A percentile compares a stretch with the other conserved stretches of the same genome.
Evolutionary conservation across 2,797 vertebrate genomes (phyloP).

Genomic region (Triplophysa bombifrons): DNA sequence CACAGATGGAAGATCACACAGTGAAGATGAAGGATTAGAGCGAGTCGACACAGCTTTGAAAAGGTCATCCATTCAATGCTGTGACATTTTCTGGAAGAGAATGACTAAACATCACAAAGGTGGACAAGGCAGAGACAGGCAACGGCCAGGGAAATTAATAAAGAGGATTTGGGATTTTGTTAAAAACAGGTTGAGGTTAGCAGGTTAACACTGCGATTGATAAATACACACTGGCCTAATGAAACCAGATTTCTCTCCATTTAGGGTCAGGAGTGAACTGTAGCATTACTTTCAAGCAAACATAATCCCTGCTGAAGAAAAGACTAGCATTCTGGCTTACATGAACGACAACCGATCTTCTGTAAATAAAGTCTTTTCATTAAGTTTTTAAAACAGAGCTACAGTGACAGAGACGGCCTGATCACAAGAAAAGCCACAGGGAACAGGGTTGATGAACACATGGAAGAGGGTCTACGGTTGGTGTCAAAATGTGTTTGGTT

Average conservation of each 20-base stretch:
- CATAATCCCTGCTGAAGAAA: neutral
- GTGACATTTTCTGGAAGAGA: slow-evolving; percentile 36
- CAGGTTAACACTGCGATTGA: slow-evolving; percentile 19
- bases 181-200: neutral
- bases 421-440: too few relatives aligned
- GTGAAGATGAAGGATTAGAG: slow-evolving; percentile 48
- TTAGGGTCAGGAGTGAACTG: neutral
- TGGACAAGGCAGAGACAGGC: neutral
- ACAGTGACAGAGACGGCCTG: neutral
- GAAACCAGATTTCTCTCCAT: neutral
- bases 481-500: too few relatives aligned
- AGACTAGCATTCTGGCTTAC: neutral
- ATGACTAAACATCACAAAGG: slow-evolving; percentile 23
- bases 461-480: too few relatives aligned
- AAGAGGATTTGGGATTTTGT: neutral
- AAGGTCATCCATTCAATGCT: slow-evolving; percentile 49
- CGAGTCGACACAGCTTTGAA: slow-evolving; percentile 40
- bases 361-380: slow-evolving; percentile 30
- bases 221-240: neutral
- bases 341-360: neutral
- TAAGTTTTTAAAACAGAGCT: slow-evolving; percentile 14
- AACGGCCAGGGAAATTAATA: slow-evolving; percentile 7
- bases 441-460: too few relatives aligned
- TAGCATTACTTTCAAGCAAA: slow-evolving; percentile 1
- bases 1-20: slow-evolving; percentile 38